Evolutionary conservation across 2,113 vertebrate species (phyloP), one percentile per base, ranked within the genome.

Genomic region (Dasyurus viverrinus): DNA sequence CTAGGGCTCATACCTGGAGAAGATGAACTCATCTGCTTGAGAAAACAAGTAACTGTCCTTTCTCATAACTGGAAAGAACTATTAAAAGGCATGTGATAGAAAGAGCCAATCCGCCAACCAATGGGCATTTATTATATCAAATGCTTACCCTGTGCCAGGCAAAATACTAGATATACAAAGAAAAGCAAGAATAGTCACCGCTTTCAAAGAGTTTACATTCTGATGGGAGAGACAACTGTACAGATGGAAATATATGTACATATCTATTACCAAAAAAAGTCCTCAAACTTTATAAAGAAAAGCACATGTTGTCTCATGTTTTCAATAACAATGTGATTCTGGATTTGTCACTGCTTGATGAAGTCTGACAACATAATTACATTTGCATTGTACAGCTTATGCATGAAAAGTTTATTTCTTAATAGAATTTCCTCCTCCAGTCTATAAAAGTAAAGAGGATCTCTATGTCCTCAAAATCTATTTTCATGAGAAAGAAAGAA

Each of bases 341-440:
- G 96, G 94, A 36, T 24, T 48, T 95, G 84, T 46, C 52, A 89
- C 91, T 57, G 89, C 93, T 90, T 93, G 50, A 60, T 50, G 16
- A 96, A 93, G 42, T 60, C 27, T 93, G 25, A 60, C 2, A 0
- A 89, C 46, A 90, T 90, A 84, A 55, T 60, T 68, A 7, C 24
- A 84, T 96, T 95, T 93, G 91, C 52, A 0, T 1, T 55, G 57
- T 55, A 94, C 95, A 22, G 23, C 76, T 89, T 93, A 36, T 46
- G 42, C 57, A 93, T 30, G 89, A 68, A 91, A 52, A 25, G 84
- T 9, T 53, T 55, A 89, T 53, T 92, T 94, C 94, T 96, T 95
- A 96, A 68, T 16, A 46, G 16, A 25, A 0, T 6, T 42, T 48
- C 90, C 53, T 94, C 53, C 55, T 10, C 24, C 48, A 84, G 48